A percentile compares a stretch with the other conserved stretches of the same genome.
Evolutionary conservation across 2,113 vertebrate species (phyloP).

Genomic region (Leucopternis melanops): DNA sequence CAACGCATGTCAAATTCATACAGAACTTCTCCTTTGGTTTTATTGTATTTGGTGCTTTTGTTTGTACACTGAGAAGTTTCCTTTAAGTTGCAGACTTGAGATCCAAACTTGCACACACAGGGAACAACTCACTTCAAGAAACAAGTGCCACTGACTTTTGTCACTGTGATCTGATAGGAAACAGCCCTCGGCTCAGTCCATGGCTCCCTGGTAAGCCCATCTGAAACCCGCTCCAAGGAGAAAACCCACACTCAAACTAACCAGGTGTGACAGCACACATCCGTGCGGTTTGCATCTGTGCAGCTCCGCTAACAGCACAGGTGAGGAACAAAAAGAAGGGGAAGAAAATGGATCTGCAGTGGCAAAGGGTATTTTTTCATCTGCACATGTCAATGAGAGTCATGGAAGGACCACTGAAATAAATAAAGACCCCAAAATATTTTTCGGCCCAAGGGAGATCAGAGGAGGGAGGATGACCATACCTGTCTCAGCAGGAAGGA

Average conservation of each 20-base stretch:
- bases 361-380: neutral
- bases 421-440: neutral
- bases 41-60: neutral
- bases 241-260: neutral
- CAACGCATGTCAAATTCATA: neutral
- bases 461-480: neutral
- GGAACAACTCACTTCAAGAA: neutral
- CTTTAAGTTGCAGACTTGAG: neutral
- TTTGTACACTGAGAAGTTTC: neutral
- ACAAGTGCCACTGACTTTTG: neutral
- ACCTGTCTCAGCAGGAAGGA: constrained; percentile 96
- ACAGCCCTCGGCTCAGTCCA: neutral
- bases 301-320: neutral
- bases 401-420: neutral
- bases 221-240: neutral
- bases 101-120: neutral
- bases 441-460: neutral
- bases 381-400: fast-evolving
- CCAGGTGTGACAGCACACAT: neutral
- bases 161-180: neutral
- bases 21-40: neutral
- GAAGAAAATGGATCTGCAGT: neutral
- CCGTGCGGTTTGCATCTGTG: neutral
- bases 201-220: neutral
- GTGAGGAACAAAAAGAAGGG: neutral